Conservation (phyloP, 1,140 invertebrate genomes). For the Apis dorsata region DNA sequence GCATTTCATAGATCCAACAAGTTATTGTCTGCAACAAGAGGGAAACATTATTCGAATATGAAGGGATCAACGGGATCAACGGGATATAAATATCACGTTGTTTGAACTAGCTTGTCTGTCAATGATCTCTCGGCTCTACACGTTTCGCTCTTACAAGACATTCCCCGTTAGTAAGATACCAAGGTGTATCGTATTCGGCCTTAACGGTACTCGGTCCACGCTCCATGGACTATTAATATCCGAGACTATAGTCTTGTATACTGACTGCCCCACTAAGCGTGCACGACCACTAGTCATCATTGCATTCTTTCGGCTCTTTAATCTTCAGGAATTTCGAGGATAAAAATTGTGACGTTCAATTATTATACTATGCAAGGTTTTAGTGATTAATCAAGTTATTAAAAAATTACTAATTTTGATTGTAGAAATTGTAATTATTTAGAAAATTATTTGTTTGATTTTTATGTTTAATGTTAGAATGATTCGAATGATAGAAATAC, state of each 20-base stretch:
- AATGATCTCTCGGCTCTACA: neutral
- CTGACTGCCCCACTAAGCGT: constrained; percentile 39
- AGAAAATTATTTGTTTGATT: too few species aligned
- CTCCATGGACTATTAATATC: constrained; percentile 53
- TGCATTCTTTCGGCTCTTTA: constrained; percentile 43
- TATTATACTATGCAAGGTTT: neutral
- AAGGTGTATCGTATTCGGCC: constrained; percentile 60
- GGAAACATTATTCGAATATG: neutral
- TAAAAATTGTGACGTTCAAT: neutral
- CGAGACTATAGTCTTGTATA: constrained; percentile 17
- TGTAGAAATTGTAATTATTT: neutral
- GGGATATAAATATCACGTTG: neutral
- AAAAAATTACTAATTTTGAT: neutral
- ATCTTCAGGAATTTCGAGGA: constrained; percentile 35
- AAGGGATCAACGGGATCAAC: neutral
- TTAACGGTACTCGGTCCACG: constrained; percentile 75
- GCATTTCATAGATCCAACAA: neutral
- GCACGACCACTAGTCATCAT: constrained; percentile 15
- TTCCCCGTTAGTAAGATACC: constrained; percentile 68
- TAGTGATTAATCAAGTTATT: too few species aligned
- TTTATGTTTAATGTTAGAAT: too few species aligned
- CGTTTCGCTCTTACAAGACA: constrained; percentile 48
- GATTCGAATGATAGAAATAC: too few species aligned
- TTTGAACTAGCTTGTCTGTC: neutral
- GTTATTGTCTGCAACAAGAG: neutral